Conservation (phyloP, 1,140 invertebrate species). For the Ostrea denselamellosa region DNA sequence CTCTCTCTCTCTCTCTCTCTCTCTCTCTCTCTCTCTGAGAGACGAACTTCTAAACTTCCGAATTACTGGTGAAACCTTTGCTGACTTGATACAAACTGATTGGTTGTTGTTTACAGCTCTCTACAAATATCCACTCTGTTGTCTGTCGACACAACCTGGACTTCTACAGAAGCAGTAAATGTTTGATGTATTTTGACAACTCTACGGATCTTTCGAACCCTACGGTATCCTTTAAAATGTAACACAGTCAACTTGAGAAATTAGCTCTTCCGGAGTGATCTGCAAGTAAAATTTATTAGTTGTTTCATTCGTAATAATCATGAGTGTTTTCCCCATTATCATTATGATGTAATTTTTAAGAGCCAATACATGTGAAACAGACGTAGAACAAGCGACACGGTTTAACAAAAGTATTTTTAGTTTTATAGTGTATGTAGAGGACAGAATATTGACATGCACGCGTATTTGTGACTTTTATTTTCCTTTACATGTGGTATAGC, state of each 20-base stretch:
- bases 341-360: too few species aligned
- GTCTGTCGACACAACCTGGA: background rate
- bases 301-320: too few species aligned
- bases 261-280: too few species aligned
- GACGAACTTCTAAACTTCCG: too few species aligned
- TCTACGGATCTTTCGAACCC: background rate
- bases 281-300: too few species aligned
- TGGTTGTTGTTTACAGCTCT: background rate
- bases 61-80: background rate
- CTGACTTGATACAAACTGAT: background rate
- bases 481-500: background rate
- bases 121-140: background rate
- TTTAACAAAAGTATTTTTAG: too few species aligned
- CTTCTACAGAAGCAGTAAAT: background rate
- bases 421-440: too few species aligned
- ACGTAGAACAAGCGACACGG: too few species aligned
- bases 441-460: too few species aligned
- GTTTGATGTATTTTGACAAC: background rate
- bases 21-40: background rate
- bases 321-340: too few species aligned
- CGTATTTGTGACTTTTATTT: background rate
- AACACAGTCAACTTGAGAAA: too few species aligned
- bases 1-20: background rate
- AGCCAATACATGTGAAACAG: too few species aligned
- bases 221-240: background rate